Conservation (phyloP, 2,888 invertebrate genomes). For the Laspeyria flexula region DNA sequence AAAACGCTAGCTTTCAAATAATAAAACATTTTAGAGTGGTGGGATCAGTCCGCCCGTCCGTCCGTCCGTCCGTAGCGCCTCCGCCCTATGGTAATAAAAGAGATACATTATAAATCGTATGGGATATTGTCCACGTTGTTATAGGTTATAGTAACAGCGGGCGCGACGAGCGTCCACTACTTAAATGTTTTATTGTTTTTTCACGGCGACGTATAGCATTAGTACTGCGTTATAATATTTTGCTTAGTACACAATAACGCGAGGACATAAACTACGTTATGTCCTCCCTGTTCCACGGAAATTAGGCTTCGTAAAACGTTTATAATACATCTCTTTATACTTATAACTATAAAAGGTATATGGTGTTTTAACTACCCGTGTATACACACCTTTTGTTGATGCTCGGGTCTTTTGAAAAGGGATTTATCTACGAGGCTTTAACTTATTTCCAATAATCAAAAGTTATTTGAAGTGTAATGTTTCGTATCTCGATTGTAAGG, state of each 20-base stretch:
- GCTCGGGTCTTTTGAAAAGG: neutral
- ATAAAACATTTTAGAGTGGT: slow-evolving; percentile 41
- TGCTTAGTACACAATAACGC: slow-evolving; percentile 62
- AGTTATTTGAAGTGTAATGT: neutral
- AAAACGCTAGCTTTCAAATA: slow-evolving; percentile 37
- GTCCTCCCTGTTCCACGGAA: slow-evolving; percentile 45
- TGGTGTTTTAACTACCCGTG: neutral
- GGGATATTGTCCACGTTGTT: slow-evolving; percentile 72
- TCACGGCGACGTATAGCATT: slow-evolving; percentile 70
- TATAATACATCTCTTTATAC: slow-evolving; percentile 28
- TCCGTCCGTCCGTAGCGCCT: no score
- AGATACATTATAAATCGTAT: slow-evolving; percentile 79
- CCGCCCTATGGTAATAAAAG: slow-evolving; percentile 76
- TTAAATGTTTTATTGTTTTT: slow-evolving; percentile 80
- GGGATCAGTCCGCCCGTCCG: slow-evolving; percentile 35
- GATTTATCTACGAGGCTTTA: neutral
- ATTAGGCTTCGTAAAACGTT: slow-evolving; percentile 48
- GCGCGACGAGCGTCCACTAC: slow-evolving; percentile 71
- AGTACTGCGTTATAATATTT: slow-evolving; percentile 68
- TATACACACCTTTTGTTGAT: neutral
- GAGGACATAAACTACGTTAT: slow-evolving; percentile 55
- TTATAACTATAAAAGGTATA: slow-evolving; percentile 14
- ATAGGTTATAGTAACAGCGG: slow-evolving; percentile 61
- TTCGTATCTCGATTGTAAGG: neutral
- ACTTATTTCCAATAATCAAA: neutral